Conservation (phyloP, 2,888 invertebrate species). For the Horisme vitalbata region DNA sequence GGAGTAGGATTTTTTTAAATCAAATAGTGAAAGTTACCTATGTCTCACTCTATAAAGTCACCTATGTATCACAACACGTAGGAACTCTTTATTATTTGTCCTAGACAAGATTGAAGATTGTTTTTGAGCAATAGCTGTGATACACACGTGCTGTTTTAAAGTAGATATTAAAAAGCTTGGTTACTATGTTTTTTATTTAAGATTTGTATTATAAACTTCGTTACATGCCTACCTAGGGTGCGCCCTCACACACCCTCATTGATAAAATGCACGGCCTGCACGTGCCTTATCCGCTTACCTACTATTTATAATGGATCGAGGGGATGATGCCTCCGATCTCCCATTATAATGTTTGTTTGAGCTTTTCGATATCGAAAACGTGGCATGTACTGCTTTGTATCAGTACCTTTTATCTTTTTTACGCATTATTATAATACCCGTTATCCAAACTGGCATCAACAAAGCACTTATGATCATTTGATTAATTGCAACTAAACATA, state of each 20-base stretch:
- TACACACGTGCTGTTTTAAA: too few relatives aligned
- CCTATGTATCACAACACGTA: too few relatives aligned
- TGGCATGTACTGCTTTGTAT: conserved; percentile 21
- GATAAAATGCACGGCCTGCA: conserved; percentile 72
- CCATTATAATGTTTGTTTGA: conserved; percentile 35
- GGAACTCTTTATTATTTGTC: too few relatives aligned
- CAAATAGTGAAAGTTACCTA: too few relatives aligned
- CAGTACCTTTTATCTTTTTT: conserved; percentile 5
- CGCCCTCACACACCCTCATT: conserved; percentile 46
- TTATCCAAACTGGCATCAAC: not conserved
- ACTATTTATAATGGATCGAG: conserved; percentile 68
- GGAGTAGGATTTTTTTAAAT: too few relatives aligned
- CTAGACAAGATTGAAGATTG: too few relatives aligned
- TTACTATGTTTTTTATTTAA: not conserved
- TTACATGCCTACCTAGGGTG: conserved; percentile 50
- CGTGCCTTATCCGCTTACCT: conserved; percentile 74
- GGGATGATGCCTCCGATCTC: conserved; percentile 33
- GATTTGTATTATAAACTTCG: not conserved
- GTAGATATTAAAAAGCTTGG: too few relatives aligned
- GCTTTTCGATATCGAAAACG: conserved; percentile 27
- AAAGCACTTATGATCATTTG: too few relatives aligned
- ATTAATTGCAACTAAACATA: too few relatives aligned
- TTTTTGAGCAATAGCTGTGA: too few relatives aligned
- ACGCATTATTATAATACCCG: not conserved
- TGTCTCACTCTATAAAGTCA: too few relatives aligned